Conservation (phyloP, 2,113 vertebrate genomes). For the Myxocyprinus asiaticus region DNA sequence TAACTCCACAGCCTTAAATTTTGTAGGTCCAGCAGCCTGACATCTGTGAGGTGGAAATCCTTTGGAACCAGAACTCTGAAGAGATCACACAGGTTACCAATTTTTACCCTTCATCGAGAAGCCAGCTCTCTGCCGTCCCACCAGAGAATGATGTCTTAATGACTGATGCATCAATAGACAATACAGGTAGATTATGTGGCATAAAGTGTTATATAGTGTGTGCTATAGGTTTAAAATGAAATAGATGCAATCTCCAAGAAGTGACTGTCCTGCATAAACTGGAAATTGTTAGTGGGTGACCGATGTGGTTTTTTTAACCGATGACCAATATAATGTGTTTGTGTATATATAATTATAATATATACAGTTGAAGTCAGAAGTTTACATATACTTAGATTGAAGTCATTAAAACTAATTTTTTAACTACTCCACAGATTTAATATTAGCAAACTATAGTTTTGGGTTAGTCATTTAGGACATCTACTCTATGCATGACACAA, state of each 20-base stretch:
- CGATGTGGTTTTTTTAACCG: too few species aligned
- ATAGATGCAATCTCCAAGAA: not conserved
- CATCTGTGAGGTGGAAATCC: constrained; percentile 86
- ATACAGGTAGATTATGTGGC: constrained; percentile 75
- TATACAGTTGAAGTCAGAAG: too few species aligned
- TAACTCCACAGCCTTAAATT: not conserved
- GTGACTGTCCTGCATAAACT: not conserved
- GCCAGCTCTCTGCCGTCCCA: constrained; percentile 84
- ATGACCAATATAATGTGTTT: too few species aligned
- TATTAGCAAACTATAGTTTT: too few species aligned
- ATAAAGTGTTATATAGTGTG: not conserved
- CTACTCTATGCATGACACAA: too few species aligned
- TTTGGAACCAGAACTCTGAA: constrained; percentile 81
- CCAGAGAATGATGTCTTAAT: constrained; percentile 81
- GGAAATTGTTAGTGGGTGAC: too few species aligned
- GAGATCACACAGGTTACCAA: constrained; percentile 82
- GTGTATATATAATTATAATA: too few species aligned
- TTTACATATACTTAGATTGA: too few species aligned
- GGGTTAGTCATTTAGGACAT: too few species aligned
- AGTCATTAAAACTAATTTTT: too few species aligned
- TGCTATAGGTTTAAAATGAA: not conserved
- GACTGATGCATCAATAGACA: constrained; percentile 79
- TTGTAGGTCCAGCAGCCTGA: constrained; percentile 86
- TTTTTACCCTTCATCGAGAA: constrained; percentile 82
- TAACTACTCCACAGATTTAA: too few species aligned